Evolutionary conservation across 64 coral and sea anemone genomes (phyloP), one percentile per base, ranked within the genome.

Genomic region (Montipora cactus): DNA sequence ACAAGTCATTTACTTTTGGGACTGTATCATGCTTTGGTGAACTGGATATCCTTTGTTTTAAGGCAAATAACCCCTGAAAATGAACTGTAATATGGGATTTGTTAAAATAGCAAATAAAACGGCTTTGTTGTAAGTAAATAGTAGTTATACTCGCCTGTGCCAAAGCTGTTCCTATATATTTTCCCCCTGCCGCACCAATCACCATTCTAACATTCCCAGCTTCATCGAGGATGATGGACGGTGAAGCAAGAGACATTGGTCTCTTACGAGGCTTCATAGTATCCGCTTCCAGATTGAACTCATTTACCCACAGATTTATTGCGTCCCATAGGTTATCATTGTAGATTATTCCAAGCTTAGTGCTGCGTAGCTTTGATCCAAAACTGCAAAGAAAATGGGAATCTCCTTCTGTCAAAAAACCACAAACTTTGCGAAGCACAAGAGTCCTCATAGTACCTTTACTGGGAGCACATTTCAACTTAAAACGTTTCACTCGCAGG

Each of bases 281-380:
- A 37, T 97, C 96, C 1, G 88, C 78, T 13, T 84, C 79, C 28
- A 97, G 72, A 25, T 92, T 79, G 37, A 89, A 97, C 55, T 97
- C 83, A 13, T 95, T 97, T 2, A 95, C 82, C 89, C 93, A 89
- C 4, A 87, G 64, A 13, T 97, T 97, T 59, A 95, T 84, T 5
- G 96, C 89, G 28, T 97, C 96, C 82, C 45, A 89, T 12, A 97
- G 69, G 22, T 98, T 91, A 45, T 93, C 95, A 62, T 96, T 96
- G 87, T 89, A 96, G 4, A 96, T 93, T 18, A 96, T 89, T 48
- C 95, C 96, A 25, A 84, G 81, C 53, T 88, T 50, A 19, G 23
- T 88, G n/a, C 83, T 87, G 23, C 84, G 76, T 55, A 88, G 51
- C 52, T 93, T 93, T 11, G 84, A 79, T 67, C 92, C 92, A 44